Evolutionary conservation across 2,888 invertebrate species (phyloP).

Genomic region (Aspidapion aeneum): DNA sequence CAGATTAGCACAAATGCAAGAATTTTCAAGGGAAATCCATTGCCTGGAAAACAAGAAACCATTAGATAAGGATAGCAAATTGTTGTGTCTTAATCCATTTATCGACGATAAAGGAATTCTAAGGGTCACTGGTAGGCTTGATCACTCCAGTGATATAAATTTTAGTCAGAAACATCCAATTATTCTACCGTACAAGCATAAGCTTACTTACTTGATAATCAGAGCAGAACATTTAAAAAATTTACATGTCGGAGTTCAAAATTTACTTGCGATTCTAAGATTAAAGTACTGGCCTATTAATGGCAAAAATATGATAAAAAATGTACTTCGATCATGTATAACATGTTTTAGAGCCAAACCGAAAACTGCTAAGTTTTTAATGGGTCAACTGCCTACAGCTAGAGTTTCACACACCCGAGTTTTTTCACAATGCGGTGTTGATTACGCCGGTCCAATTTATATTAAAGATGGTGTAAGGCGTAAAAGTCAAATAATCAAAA

Average conservation of each 20-base stretch:
- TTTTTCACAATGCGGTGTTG: conserved; percentile 15
- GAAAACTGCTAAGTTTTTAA: no score
- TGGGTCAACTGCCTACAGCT: conserved; percentile 17
- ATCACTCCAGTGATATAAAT: background rate
- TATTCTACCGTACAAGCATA: background rate
- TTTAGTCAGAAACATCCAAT: background rate
- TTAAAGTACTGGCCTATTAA: background rate
- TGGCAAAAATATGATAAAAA: background rate
- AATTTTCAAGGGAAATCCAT: background rate
- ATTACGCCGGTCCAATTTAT: background rate
- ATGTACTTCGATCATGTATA: background rate
- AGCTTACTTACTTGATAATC: background rate
- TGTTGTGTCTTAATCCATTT: background rate
- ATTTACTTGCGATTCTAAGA: background rate
- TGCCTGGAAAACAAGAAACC: background rate
- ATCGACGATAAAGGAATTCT: background rate
- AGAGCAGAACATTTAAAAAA: background rate
- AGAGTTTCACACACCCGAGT: conserved; percentile 19
- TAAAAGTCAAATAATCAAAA: background rate
- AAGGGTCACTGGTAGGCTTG: background rate
- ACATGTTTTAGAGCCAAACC: no score
- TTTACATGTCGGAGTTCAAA: background rate
- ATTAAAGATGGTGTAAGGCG: background rate
- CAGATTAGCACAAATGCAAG: background rate
- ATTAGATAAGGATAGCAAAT: background rate